A percentile compares a stretch with the other conserved stretches of the same genome.
phyloP scores from a whole-genome alignment of 2,797 vertebrate species.

The Poecilia picta region DNA sequence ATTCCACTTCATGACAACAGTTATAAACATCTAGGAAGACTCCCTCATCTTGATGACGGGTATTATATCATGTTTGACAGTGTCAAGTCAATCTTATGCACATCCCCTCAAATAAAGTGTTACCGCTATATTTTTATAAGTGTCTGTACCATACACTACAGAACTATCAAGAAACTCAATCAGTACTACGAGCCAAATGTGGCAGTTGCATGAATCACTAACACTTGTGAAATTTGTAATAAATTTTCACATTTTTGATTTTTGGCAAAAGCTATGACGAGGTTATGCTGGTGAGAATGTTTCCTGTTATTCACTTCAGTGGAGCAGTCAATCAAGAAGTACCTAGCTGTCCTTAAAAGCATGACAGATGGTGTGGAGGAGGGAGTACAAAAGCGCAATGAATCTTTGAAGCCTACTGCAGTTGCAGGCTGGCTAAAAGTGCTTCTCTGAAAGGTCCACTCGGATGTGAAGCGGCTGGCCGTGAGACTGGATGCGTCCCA shows the following conservation, averaged over 20 bases:
- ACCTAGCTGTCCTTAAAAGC: conserved; percentile 31
- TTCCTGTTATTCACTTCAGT: conserved; percentile 34
- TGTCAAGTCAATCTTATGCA: too few relatives aligned
- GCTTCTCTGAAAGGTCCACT: conserved; percentile 37
- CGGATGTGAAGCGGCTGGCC: conserved; percentile 9
- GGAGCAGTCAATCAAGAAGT: conserved; percentile 55
- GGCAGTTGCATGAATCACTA: conserved; percentile 12
- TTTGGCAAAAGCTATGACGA: conserved; percentile 24
- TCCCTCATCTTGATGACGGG: too few relatives aligned
- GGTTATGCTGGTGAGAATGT: conserved; percentile 32
- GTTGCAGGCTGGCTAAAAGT: conserved; percentile 32
- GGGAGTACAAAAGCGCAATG: conserved; percentile 38
- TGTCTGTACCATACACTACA: not conserved
- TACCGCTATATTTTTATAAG: not conserved
- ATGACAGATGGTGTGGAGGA: conserved; percentile 46
- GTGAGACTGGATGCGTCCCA: conserved; percentile 27
- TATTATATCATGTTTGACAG: too few relatives aligned
- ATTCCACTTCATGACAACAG: too few relatives aligned
- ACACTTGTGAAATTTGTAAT: conserved; percentile 7
- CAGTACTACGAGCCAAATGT: not conserved
- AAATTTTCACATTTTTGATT: conserved; percentile 28
- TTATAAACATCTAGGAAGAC: too few relatives aligned
- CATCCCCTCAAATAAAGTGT: too few relatives aligned
- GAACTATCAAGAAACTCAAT: not conserved
- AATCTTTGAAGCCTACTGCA: conserved; percentile 39